These are phyloP conservation scores for Eulemur mongoz DNA, from an alignment of 2,797 vertebrate genomes.

Conservation along the genomic window DNA sequence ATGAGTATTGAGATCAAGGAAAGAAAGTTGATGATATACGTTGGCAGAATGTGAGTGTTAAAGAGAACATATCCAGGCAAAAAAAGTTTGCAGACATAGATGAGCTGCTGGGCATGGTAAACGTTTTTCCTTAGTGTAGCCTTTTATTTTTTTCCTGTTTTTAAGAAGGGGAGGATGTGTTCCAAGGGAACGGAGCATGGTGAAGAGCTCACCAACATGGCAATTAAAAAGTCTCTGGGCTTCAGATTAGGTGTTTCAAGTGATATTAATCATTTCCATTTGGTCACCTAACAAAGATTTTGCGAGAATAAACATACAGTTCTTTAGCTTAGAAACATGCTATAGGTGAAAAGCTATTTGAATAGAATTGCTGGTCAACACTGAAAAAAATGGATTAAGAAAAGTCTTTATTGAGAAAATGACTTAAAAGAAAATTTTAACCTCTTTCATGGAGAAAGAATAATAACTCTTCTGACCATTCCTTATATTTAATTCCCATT, in stretches of 20 bases:
- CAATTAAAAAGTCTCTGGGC: neutral
- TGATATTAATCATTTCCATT: neutral
- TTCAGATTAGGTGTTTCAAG: neutral
- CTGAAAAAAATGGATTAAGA: neutral
- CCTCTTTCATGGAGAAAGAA: neutral
- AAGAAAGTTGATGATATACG: neutral
- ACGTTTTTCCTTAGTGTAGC: neutral
- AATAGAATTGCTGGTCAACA: neutral
- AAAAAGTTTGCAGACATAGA: neutral
- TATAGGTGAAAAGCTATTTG: neutral
- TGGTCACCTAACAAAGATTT: neutral
- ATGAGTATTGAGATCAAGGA: neutral
- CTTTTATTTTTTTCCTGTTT: neutral
- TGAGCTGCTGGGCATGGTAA: neutral
- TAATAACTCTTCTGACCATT: neutral
- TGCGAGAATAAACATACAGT: neutral
- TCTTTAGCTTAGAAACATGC: neutral
- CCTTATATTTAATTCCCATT: neutral
- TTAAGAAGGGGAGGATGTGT: neutral
- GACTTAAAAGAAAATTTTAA: slow-evolving; percentile 24
- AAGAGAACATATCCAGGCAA: neutral
- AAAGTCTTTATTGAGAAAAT: neutral
- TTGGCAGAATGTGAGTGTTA: neutral
- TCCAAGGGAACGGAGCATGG: neutral
- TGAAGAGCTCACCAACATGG: neutral